These are phyloP conservation scores for Talpa occidentalis DNA, from an alignment of 2,113 vertebrate genomes.

Conservation along the genomic window DNA sequence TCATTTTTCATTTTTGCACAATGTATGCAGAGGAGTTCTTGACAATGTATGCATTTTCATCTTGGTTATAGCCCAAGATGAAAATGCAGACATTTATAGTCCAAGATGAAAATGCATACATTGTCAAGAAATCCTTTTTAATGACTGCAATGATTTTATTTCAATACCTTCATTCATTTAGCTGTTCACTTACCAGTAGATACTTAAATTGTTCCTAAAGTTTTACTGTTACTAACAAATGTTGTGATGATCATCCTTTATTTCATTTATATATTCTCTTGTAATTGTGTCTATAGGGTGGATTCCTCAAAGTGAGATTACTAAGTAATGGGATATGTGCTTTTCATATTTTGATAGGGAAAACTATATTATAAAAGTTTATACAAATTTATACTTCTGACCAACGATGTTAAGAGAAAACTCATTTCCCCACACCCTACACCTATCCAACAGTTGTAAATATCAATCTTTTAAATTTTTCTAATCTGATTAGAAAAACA, in stretches of 20 bases:
- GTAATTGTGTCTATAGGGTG: not conserved
- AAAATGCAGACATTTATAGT: no score
- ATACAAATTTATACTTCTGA: not conserved
- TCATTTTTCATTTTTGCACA: no score
- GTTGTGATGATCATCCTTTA: not conserved
- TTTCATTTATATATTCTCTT: not conserved
- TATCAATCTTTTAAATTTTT: slow-evolving; percentile 2
- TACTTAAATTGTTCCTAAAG: not conserved
- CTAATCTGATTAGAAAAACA: slow-evolving; percentile 27
- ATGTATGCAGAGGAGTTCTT: no score
- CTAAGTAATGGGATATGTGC: not conserved
- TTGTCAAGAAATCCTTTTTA: no score
- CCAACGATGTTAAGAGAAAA: not conserved
- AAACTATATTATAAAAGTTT: slow-evolving; percentile 15
- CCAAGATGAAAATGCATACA: no score
- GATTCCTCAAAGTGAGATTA: no score
- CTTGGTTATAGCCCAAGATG: no score
- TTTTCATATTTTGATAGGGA: slow-evolving; percentile 18
- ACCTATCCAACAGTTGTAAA: not conserved
- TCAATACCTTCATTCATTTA: not conserved
- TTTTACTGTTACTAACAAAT: not conserved
- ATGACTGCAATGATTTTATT: not conserved
- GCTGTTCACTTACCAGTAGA: not conserved
- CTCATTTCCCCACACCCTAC: not conserved
- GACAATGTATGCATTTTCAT: no score